Evolutionary conservation across 2,888 invertebrate genomes (phyloP).

Genomic region (Acanthacorydalis orientalis): DNA sequence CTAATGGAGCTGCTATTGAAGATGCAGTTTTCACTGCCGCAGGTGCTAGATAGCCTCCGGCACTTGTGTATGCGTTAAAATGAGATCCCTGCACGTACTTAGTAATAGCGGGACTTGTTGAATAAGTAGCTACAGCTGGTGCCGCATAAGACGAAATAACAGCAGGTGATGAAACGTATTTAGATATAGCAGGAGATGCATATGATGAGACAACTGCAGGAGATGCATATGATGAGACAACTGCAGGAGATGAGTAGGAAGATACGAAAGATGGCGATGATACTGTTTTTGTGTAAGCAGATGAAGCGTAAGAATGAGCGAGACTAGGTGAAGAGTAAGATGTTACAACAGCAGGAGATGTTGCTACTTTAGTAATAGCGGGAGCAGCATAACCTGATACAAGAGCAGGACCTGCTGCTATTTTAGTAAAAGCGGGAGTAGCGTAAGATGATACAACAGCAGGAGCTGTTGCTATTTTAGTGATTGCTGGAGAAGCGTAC

Average conservation of each 20-base stretch:
- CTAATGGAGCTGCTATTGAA: conserved; percentile 18
- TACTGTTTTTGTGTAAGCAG: conserved; percentile 3
- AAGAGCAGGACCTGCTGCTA: conserved; percentile 23
- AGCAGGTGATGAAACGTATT: conserved; percentile 3
- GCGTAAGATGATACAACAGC: conserved; percentile 11
- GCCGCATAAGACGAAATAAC: conserved; percentile 2
- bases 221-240: conserved; percentile 5
- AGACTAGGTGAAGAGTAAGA: conserved; percentile 9
- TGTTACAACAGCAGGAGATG: conserved; percentile 6
- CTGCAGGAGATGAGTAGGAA: conserved; percentile 7
- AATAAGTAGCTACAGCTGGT: conserved; percentile 13
- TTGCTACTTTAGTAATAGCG: conserved; percentile 3
- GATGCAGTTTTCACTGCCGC: conserved; percentile 24
- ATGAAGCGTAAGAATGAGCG: conserved; percentile 9
- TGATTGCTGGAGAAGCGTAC: conserved; percentile 6
- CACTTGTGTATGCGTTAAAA: conserved; percentile 33
- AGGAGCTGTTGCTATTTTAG: conserved; percentile 13
- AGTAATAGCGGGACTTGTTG: conserved; percentile 20
- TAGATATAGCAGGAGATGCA: conserved; percentile 5
- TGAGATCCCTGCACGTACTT: conserved; percentile 18
- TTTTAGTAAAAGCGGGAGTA: conserved; percentile 15
- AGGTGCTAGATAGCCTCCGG: conserved; percentile 32
- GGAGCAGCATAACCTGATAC: neutral
- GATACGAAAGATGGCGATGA: conserved; percentile 6
- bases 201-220: conserved; percentile 8